Evolutionary conservation across 2,888 invertebrate genomes (phyloP).

Genomic region (Notodonta dromedarius): DNA sequence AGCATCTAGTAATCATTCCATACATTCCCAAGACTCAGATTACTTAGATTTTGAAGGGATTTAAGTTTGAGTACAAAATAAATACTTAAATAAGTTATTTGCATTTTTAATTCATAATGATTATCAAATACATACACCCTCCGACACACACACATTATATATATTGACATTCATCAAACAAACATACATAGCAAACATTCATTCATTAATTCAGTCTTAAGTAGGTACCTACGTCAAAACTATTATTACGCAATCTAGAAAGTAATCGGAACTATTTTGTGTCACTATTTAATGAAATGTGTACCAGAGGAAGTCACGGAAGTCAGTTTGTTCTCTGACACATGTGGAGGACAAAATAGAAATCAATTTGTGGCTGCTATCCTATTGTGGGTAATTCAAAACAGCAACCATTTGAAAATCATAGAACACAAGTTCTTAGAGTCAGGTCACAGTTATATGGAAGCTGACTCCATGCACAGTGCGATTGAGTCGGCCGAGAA

Average conservation of each 20-base stretch:
- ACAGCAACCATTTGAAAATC: too few relatives aligned
- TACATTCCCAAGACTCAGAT: constrained; percentile 36
- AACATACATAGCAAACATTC: constrained; percentile 24
- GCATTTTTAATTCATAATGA: constrained; percentile 36
- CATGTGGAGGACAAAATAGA: too few relatives aligned
- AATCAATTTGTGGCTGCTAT: too few relatives aligned
- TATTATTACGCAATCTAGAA: constrained; percentile 29
- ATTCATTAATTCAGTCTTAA: constrained; percentile 27
- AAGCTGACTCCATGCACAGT: too few relatives aligned
- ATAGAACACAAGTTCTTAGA: too few relatives aligned
- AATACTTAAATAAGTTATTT: constrained; percentile 35
- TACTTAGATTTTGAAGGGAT: constrained; percentile 40
- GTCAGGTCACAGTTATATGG: too few relatives aligned
- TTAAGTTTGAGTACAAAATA: constrained; percentile 42
- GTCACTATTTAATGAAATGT: too few relatives aligned
- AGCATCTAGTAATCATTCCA: constrained; percentile 37
- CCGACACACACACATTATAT: constrained; percentile 23
- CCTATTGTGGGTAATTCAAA: too few relatives aligned
- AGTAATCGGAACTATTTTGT: too few relatives aligned
- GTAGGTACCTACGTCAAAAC: constrained; percentile 26
- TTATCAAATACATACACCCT: constrained; percentile 25
- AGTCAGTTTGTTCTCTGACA: too few relatives aligned
- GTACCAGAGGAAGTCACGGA: too few relatives aligned
- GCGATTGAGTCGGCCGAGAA: too few relatives aligned
- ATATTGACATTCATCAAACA: constrained; percentile 13